A percentile compares a stretch with the other conserved stretches of the same genome.
Conservation (phyloP, 1,140 invertebrate genomes). For the Lepidostoma basale region DNA sequence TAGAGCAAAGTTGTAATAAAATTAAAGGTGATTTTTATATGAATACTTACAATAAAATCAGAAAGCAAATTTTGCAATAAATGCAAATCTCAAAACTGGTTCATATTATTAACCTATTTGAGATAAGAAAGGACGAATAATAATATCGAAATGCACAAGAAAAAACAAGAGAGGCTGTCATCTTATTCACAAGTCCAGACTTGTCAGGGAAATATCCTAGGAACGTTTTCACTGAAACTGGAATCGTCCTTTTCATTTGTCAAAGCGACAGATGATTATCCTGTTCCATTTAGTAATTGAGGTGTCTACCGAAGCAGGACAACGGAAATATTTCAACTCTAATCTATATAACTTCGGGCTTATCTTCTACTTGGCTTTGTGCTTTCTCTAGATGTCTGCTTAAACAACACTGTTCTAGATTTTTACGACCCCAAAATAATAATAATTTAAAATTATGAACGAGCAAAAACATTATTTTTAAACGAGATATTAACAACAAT, state of each 20-base stretch:
- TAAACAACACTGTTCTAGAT: too few species aligned
- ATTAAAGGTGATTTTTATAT: too few species aligned
- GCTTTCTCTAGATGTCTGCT: too few species aligned
- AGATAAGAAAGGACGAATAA: neutral
- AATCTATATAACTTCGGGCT: neutral
- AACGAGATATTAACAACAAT: too few species aligned
- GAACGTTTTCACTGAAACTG: neutral
- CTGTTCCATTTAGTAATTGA: conserved; percentile 6
- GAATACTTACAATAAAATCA: too few species aligned
- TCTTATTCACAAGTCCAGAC: neutral
- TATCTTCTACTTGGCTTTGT: too few species aligned
- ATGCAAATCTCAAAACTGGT: too few species aligned
- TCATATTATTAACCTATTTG: neutral
- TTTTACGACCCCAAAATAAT: too few species aligned
- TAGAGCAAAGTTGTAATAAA: too few species aligned
- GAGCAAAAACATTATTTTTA: too few species aligned
- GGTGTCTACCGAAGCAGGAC: neutral
- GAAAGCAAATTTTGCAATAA: too few species aligned
- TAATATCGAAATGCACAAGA: neutral
- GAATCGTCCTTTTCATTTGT: neutral
- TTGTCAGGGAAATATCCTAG: neutral
- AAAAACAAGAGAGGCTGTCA: neutral
- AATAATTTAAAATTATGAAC: too few species aligned
- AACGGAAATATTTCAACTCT: neutral
- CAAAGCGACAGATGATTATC: neutral